phyloP scores from a whole-genome alignment of 2,113 vertebrate genomes.

The Anas platyrhynchos region DNA sequence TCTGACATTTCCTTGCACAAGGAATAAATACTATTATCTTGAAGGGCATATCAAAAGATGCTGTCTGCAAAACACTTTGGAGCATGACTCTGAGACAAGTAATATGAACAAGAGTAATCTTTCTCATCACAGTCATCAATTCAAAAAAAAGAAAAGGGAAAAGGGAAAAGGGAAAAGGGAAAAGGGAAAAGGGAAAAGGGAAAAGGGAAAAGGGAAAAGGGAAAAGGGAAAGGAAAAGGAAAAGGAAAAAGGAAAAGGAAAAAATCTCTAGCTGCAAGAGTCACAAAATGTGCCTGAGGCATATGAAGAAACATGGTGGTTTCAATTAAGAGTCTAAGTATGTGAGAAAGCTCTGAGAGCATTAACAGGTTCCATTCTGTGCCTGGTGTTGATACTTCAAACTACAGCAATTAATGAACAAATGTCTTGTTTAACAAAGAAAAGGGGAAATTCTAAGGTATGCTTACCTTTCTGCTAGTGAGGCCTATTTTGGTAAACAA shows the following conservation, averaged over 20 bases:
- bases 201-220: too few species aligned
- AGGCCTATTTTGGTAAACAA: neutral
- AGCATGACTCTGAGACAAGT: neutral
- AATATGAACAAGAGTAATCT: neutral
- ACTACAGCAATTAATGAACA: neutral
- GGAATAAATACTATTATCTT: neutral
- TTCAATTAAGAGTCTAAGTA: neutral
- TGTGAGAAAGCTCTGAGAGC: neutral
- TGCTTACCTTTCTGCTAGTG: neutral
- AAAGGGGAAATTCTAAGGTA: neutral
- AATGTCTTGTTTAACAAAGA: neutral
- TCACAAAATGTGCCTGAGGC: neutral
- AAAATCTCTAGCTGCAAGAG: neutral
- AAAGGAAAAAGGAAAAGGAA: too few species aligned
- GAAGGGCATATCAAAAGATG: neutral
- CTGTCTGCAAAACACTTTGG: neutral
- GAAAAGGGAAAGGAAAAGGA: too few species aligned
- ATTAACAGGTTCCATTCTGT: neutral
- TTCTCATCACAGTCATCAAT: neutral
- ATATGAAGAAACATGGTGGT: accelerated
- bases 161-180: too few species aligned
- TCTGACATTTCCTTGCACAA: neutral
- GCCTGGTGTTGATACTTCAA: neutral
- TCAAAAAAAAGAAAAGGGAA: neutral
- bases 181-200: too few species aligned